Evolutionary conservation across 2,113 vertebrate genomes (phyloP).

Genomic region (Neolamprologus cancellatus): DNA sequence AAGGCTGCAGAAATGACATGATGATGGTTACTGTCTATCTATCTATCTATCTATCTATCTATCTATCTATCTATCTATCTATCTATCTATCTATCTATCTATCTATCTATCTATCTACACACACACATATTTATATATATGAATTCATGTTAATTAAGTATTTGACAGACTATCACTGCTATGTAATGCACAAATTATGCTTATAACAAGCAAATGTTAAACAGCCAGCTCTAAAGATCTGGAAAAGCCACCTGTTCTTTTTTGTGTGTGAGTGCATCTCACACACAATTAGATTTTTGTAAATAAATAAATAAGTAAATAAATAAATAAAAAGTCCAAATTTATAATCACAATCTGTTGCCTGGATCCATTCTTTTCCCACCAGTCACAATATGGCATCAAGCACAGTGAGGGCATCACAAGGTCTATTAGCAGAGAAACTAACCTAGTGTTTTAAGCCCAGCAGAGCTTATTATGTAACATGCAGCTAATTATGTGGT

Average conservation of each 20-base stretch:
- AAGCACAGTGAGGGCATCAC: neutral
- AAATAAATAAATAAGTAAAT: neutral
- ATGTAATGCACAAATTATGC: neutral
- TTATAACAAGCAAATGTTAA: neutral
- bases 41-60: neutral
- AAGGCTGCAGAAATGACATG: neutral
- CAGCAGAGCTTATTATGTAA: conserved; percentile 29
- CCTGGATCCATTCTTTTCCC: neutral
- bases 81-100: too few species aligned
- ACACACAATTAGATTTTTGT: neutral
- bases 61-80: neutral
- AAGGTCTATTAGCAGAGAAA: conserved; percentile 13
- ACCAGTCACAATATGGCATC: neutral
- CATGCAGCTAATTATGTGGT: conserved; percentile 27
- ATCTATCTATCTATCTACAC: neutral
- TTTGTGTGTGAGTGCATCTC: neutral
- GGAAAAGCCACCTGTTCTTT: neutral
- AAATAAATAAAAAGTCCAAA: neutral
- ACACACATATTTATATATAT: neutral
- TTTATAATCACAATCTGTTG: neutral
- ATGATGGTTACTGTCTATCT: neutral
- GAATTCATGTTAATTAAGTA: neutral
- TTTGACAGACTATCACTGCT: neutral
- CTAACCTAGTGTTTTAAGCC: conserved; percentile 12
- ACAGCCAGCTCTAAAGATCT: neutral